Conservation (phyloP, 2,797 vertebrate species). For the Hapalemur alaotrensis region DNA sequence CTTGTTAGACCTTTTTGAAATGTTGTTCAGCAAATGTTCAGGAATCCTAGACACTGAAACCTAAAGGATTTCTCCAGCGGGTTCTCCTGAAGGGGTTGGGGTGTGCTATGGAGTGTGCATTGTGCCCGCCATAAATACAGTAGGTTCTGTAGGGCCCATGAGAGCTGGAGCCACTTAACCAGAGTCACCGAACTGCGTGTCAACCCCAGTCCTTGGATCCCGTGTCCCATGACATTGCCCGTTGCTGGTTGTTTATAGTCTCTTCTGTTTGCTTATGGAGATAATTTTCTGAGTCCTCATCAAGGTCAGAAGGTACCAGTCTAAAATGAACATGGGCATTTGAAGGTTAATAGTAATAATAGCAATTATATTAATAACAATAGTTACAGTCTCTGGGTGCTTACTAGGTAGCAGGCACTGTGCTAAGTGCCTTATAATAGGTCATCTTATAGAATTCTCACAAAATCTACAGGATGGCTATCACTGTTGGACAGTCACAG, state of each 20-base stretch:
- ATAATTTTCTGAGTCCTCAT: background rate
- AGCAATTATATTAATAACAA: background rate
- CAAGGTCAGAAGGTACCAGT: background rate
- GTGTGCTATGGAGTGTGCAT: fast-evolving
- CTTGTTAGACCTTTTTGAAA: background rate
- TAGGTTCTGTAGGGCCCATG: background rate
- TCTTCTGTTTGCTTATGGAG: background rate
- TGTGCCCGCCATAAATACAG: background rate
- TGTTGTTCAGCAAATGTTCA: background rate
- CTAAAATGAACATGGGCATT: background rate
- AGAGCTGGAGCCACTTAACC: background rate
- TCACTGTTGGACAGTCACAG: background rate
- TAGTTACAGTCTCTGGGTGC: background rate
- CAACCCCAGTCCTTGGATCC: background rate
- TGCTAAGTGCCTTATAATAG: background rate
- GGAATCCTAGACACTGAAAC: background rate
- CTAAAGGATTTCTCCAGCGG: background rate
- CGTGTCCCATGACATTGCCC: background rate
- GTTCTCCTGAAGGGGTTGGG: fast-evolving
- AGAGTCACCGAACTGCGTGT: background rate
- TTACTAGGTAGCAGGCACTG: background rate
- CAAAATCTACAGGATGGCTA: fast-evolving
- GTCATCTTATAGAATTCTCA: background rate
- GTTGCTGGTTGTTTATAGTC: background rate
- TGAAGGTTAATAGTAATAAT: background rate